Percentiles rank a stretch among this genome's conserved stretches.
Conservation (phyloP, 2,113 vertebrate genomes). For the Gymnobelideus leadbeateri region DNA sequence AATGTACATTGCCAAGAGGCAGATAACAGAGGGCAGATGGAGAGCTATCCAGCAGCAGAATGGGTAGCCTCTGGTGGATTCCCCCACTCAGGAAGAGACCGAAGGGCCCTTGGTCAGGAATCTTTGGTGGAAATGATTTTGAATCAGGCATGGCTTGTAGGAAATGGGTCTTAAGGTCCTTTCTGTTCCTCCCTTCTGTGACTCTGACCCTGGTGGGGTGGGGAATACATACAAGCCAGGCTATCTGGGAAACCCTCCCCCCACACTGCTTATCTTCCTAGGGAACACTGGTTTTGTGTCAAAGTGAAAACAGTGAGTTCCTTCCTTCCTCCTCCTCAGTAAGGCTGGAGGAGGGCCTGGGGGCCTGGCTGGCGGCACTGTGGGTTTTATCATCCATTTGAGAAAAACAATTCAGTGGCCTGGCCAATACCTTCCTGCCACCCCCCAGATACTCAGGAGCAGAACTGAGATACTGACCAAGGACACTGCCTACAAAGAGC, state of each 20-base stretch:
- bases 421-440: neutral
- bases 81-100: neutral
- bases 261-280: neutral
- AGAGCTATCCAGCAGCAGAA: neutral
- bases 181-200: neutral
- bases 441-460: neutral
- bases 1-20: neutral
- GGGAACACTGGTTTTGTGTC: neutral
- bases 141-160: neutral
- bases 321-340: neutral
- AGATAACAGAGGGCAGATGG: neutral
- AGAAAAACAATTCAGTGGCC: neutral
- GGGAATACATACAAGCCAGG: neutral
- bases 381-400: neutral
- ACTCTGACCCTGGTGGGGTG: neutral
- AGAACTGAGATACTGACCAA: neutral
- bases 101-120: neutral
- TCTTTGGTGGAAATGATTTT: neutral
- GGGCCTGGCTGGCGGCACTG: neutral
- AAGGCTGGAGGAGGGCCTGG: neutral
- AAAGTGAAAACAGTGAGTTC: neutral
- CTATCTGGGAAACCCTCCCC: neutral
- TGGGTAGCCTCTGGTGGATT: neutral
- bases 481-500: neutral
- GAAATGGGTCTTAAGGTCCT: neutral